Conservation (phyloP, 1,140 invertebrate genomes). For the Medauroidea extradentata region DNA sequence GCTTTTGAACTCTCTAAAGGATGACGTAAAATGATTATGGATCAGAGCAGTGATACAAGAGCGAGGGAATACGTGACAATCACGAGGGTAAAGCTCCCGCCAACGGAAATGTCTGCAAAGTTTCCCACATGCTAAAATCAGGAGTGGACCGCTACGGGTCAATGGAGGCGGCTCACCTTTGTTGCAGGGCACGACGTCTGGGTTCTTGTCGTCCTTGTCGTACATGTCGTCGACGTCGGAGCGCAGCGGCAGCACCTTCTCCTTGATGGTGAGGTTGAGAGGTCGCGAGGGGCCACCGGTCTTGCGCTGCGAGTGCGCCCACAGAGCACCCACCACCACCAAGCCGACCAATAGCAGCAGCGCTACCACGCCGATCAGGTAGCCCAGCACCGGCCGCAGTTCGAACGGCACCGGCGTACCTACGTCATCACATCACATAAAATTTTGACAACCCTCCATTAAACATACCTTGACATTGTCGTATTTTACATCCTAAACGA, state of each 20-base stretch:
- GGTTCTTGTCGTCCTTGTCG: slow-evolving; percentile 73
- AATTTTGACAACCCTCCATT: too few species aligned
- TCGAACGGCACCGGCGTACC: slow-evolving; percentile 58
- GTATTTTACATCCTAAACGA: too few species aligned
- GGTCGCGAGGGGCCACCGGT: slow-evolving; percentile 48
- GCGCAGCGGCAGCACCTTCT: slow-evolving; percentile 57
- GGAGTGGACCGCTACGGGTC: too few species aligned
- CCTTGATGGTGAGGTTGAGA: slow-evolving; percentile 59
- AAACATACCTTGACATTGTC: too few species aligned
- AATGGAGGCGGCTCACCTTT: slow-evolving; percentile 60
- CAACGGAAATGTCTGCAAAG: too few species aligned
- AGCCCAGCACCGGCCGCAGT: slow-evolving; percentile 68
- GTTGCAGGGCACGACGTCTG: slow-evolving; percentile 78
- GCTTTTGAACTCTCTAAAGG: too few species aligned
- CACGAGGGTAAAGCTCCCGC: too few species aligned
- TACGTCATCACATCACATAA: too few species aligned
- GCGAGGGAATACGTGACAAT: too few species aligned
- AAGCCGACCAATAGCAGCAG: slow-evolving; percentile 64
- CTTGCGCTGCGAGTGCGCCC: slow-evolving; percentile 27
- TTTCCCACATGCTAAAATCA: too few species aligned
- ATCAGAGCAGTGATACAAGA: too few species aligned
- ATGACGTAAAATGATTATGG: too few species aligned
- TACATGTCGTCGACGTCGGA: slow-evolving; percentile 63
- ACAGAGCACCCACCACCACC: slow-evolving; percentile 42
- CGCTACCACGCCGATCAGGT: slow-evolving; percentile 65